Evolutionary conservation across 23 tunicate genomes (phyloP), one percentile per base, ranked within the genome.

Genomic region (Styela clava): DNA sequence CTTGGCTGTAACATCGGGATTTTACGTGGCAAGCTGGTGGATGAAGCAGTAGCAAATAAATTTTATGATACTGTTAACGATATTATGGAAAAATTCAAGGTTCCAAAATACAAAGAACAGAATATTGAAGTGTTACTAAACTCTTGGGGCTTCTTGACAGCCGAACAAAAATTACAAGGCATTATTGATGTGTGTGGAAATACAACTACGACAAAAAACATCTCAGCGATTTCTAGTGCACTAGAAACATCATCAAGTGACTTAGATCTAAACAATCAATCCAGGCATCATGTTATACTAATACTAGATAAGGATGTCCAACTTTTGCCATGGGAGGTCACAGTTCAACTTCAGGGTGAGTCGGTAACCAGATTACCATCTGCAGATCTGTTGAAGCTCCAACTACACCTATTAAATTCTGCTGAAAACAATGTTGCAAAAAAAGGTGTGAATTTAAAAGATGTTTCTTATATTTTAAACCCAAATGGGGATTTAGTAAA

Each of bases 321-420:
- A 35, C 35, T 33, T 18, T 62, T 83, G 22, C 97, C 97, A 24
- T 84, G 88, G 92, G 97, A 92, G 52, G 63, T 84, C 61, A 52
- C 78, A 44, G 35, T 79, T 2, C 22, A 64, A 16, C 63, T 92
- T 27, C 79, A 65, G 1, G 51, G 28, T 69, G 85, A 87, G 63
- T 87, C 97, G 12, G 92, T 82, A 31, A 82, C 97, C 21, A 71
- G 97, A 35, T 67, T 92, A 83, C 97, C 92, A 19, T 92, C 91
- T 1, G 29, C 80, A 20, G 88, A 92, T 63, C 12, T 79, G 35
- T 62, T 92, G 78, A 35, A 62, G 16, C 79, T 82, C 80, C 91
- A 84, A 35, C 74, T 92, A 22, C 7, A 68, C 3, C 62, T 86
- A 32, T 51, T 56, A 29, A 44, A 87, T n/a, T 16, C 64, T 19